Percentiles rank a stretch among this genome's conserved stretches.
Evolutionary conservation across 1,140 invertebrate species (phyloP).

Genomic region (Meloidogyne floridensis): DNA sequence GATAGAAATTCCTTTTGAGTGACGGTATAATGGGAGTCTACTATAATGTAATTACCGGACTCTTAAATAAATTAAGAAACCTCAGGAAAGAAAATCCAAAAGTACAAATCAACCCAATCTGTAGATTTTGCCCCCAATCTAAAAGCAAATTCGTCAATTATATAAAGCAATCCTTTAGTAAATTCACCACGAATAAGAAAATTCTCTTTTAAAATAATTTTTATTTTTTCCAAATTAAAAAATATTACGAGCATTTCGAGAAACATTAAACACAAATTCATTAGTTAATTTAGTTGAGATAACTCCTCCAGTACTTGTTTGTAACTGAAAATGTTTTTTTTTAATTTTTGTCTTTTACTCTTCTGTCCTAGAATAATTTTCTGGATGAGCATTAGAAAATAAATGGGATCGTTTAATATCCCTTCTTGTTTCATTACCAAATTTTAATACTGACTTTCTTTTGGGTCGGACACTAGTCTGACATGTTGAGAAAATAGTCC

Average conservation of each 20-base stretch:
- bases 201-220: neutral
- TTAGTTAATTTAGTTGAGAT: slow-evolving; percentile 10
- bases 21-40: no score
- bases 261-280: slow-evolving; percentile 23
- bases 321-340: slow-evolving; percentile 3
- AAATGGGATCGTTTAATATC: no score
- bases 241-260: slow-evolving; percentile 12
- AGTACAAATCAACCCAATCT: neutral
- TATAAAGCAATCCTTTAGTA: slow-evolving; percentile 21
- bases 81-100: slow-evolving; percentile 19
- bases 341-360: no score
- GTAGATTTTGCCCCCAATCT: slow-evolving; percentile 12
- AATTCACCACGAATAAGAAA: neutral
- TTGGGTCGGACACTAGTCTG: no score
- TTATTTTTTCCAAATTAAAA: neutral
- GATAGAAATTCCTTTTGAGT: no score
- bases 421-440: no score
- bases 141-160: neutral
- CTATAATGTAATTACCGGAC: no score
- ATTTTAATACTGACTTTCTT: no score
- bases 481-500: no score
- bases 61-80: neutral
- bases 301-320: slow-evolving; percentile 17
- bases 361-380: no score
- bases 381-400: no score